A percentile compares a stretch with the other conserved stretches of the same genome.
Evolutionary conservation across 2,113 vertebrate genomes (phyloP).

Genomic region (Epinephelus moara): DNA sequence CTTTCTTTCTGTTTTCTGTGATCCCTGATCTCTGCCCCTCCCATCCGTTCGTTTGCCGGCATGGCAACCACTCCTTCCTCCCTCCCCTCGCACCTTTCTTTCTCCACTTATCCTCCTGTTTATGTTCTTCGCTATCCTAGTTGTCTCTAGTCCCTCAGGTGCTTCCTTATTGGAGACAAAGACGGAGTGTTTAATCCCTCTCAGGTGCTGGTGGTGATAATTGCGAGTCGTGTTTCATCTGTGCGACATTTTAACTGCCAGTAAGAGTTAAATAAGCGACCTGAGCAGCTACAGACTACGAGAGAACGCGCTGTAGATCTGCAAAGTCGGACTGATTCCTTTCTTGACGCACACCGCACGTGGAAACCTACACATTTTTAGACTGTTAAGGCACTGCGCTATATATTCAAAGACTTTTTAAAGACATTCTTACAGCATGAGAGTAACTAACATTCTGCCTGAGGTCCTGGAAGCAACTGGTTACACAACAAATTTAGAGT

Average conservation of each 20-base stretch:
- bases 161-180: slow-evolving; percentile 6
- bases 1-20: slow-evolving; percentile 54
- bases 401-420: background rate
- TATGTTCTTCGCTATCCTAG: slow-evolving; percentile 28
- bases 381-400: background rate
- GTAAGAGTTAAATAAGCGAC: background rate
- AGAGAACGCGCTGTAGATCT: background rate
- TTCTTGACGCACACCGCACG: background rate
- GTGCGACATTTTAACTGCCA: background rate
- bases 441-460: slow-evolving; percentile 15
- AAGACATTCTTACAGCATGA: background rate
- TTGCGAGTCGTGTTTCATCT: background rate
- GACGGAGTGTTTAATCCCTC: background rate
- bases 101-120: slow-evolving; percentile 14
- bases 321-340: background rate
- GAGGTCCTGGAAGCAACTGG: slow-evolving; percentile 29
- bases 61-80: slow-evolving; percentile 85
- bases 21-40: slow-evolving; percentile 71
- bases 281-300: background rate
- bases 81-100: slow-evolving; percentile 46
- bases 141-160: slow-evolving; percentile 1
- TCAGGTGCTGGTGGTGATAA: background rate
- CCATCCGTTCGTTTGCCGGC: slow-evolving; percentile 73
- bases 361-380: background rate
- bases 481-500: slow-evolving; percentile 32